Conservation (phyloP, 2,113 vertebrate genomes). For the Indicator maculatus region DNA sequence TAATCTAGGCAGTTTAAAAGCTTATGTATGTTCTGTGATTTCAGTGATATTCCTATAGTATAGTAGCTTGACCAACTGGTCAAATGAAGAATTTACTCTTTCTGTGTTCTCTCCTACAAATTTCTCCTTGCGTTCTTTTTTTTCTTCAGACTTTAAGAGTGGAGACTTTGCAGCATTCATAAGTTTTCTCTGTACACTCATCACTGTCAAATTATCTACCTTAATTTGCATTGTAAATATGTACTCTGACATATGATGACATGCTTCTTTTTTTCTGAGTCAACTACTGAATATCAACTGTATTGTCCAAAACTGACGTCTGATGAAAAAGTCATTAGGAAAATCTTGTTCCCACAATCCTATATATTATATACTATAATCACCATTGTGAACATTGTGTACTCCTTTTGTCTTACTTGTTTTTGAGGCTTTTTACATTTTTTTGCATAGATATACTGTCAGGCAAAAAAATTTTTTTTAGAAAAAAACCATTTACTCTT, state of each 20-base stretch:
- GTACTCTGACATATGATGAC: neutral
- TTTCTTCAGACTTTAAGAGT: neutral
- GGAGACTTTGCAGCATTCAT: neutral
- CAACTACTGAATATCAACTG: neutral
- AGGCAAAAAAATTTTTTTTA: neutral
- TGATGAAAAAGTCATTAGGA: neutral
- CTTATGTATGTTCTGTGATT: neutral
- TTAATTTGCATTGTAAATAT: conserved; percentile 39
- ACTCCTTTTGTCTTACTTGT: neutral
- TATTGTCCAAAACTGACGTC: neutral
- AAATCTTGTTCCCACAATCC: neutral
- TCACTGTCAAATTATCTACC: conserved; percentile 27
- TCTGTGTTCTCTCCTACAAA: neutral
- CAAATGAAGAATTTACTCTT: neutral
- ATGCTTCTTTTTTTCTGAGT: neutral
- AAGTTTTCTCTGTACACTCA: neutral
- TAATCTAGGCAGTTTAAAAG: neutral
- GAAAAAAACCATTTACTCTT: neutral
- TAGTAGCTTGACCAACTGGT: neutral
- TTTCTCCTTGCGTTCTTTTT: neutral
- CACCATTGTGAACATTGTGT: neutral
- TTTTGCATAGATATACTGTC: neutral
- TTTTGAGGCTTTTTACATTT: neutral
- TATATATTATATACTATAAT: neutral
- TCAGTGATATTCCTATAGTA: neutral